Base-by-base conservation (phyloP, 2,888 invertebrate genomes). In the Apocheima hispidaria region DNA sequence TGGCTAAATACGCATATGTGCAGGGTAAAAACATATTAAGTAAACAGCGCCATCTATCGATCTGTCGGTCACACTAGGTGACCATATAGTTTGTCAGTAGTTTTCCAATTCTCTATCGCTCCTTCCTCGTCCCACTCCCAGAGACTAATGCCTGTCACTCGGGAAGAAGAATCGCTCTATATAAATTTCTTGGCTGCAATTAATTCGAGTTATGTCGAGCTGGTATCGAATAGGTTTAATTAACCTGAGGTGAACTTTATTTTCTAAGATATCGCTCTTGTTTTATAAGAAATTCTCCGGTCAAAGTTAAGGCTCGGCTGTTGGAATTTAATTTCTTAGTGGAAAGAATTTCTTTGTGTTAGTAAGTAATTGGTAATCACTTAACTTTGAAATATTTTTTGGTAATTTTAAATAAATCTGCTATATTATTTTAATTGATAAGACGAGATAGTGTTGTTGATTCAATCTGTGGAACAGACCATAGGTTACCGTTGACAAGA, bases 181-280 rank as follows among this genome's bases (percentile, higher is more conserved):
- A 88, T 86, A 89, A 88, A 88, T 90, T 81, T 87, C 82, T 81
- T 72, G 51, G 73, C 76, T 83, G 82, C 87, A 85, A 89, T 90
- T 90, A 89, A 89, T 90, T 86, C 83, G 72, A 78, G 83, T 85
- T 84, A 83, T 85, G 82, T 84, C 81, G 80, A 81, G 81, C 74
- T 66, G 79, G 70, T 83, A 87, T 88, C 84, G 82, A 75, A 68
- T 75, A 63, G 76, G 74, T 80, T 86, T 88, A 84, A 87, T 87
- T 89, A 86, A 88, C 82, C 85, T 82, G 38, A 69, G 68, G 68
- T 74, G 72, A 70, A 69, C 65, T 60, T 61, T 52, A 54, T 56
- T 56, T 43, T 52, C 33, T 23, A 48, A 57, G 61, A 52, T 62
- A 62, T 52, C 35, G 61, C 61, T 38, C 14, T 55, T 60, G 55